phyloP scores from a whole-genome alignment of 2,113 vertebrate species.

The Epinephelus moara region DNA sequence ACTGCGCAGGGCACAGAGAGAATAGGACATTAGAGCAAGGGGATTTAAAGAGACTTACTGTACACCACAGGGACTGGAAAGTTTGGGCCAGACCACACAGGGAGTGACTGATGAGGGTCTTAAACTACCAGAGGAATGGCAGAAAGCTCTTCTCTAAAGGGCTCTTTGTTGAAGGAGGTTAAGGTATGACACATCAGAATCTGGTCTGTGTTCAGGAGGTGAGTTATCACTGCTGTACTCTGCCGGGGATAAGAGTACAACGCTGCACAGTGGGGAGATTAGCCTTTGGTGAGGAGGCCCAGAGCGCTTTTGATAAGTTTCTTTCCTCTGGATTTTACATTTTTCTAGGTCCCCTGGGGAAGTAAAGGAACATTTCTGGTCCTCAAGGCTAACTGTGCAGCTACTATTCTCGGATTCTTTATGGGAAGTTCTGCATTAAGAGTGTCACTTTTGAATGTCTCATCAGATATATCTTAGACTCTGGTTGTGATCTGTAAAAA shows the following conservation, averaged over 20 bases:
- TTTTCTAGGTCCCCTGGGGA: conserved; percentile 7
- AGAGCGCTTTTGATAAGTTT: conserved; percentile 24
- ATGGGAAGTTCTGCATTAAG: not conserved
- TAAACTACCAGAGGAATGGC: not conserved
- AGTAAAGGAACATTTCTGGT: not conserved
- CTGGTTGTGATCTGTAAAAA: not conserved
- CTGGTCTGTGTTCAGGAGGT: conserved; percentile 27
- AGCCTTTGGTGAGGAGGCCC: conserved; percentile 29
- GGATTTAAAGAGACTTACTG: conserved; percentile 25
- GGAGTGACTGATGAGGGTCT: conserved; percentile 59
- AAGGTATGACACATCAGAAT: conserved; percentile 43
- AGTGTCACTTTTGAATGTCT: not conserved
- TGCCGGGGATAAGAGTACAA: conserved; percentile 33
- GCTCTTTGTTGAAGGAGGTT: conserved; percentile 43
- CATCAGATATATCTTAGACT: not conserved
- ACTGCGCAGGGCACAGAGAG: conserved; percentile 1
- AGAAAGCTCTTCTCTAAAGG: conserved; percentile 2
- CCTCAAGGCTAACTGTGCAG: not conserved
- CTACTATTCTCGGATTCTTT: not conserved
- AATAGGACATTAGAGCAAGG: conserved; percentile 19
- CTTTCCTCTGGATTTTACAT: conserved; percentile 34
- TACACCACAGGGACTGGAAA: conserved; percentile 26
- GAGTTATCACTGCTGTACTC: conserved; percentile 46
- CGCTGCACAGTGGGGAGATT: conserved; percentile 34
- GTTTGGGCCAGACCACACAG: conserved; percentile 25